Evolutionary conservation across 2,797 vertebrate genomes (phyloP), one percentile per base, ranked within the genome.

Genomic region (Manis crassicaudata): DNA sequence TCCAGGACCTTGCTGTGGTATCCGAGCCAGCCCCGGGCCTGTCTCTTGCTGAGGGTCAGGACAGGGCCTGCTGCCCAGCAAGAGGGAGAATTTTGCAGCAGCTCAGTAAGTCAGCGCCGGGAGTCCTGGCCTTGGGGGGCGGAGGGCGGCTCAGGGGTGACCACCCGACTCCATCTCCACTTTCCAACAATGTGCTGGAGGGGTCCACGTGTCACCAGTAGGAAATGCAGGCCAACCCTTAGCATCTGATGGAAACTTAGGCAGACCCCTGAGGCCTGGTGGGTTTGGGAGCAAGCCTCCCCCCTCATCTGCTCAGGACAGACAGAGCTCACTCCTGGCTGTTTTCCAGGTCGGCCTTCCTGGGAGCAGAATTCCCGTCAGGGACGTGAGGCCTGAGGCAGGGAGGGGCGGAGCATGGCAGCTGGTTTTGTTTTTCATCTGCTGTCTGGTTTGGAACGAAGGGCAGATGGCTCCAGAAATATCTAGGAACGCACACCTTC

Each of bases 401-500:
- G 58, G 83, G 56, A 27, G 18, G 56, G 25, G 46, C 6, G 2
- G 25, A 54, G 35, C 2, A 0, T 0, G 7, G 17, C 32, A 35
- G 67, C 87, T 77, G 92, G 3, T 14, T 54, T 67, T 62, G 63
- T 75, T 93, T 90, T 63, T 70, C 40, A 20, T 32, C 29, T 0
- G 0, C 79, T 89, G 54, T 72, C 35, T 43, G 60, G 88, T 77
- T 75, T 62, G 43, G 75, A 46, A 85, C 67, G 32, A 56, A 40
- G 58, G n/a, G 67, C 70, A 50, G 9, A 25, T 3, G 43, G 70
- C 37, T 94, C 80, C 90, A 89, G 90, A 76, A 92, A 91, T 88
- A 89, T 86, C 90, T 63, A 70, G 87, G 90, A 82, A 86, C 13
- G 16, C 7, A 0, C 12, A 62, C 29, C 58, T 5, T 1, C 21